Conservation (phyloP, 2,113 vertebrate species). For the Loxodonta africana region DNA sequence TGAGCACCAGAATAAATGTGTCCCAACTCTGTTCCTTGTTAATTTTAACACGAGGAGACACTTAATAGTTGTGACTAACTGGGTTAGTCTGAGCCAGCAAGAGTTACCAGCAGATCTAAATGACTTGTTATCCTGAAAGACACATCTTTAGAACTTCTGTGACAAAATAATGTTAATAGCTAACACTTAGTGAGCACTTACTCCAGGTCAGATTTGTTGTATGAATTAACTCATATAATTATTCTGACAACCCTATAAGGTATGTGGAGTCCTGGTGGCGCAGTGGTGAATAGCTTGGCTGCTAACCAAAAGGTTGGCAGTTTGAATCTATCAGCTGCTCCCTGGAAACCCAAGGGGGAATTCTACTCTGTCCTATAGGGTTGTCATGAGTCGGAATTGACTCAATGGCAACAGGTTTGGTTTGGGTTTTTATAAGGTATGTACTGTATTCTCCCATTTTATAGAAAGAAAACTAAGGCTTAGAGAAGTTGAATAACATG, state of each 20-base stretch:
- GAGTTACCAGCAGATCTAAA: background rate
- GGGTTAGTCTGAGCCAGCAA: background rate
- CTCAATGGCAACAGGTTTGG: too few relatives aligned
- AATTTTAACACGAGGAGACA: accelerated
- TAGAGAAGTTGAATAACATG: background rate
- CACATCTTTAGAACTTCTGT: background rate
- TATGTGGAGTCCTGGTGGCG: background rate
- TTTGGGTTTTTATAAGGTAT: background rate
- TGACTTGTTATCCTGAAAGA: background rate
- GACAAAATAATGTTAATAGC: background rate
- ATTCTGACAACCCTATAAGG: background rate
- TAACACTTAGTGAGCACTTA: background rate
- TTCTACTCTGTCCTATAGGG: too few relatives aligned
- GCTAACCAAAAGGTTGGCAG: too few relatives aligned
- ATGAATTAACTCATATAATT: background rate
- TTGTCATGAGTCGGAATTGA: too few relatives aligned
- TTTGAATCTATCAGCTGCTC: too few relatives aligned
- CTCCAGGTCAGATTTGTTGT: background rate
- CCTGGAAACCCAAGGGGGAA: too few relatives aligned
- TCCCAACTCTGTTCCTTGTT: background rate
- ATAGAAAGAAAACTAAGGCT: background rate
- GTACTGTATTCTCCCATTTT: background rate
- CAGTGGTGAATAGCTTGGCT: too few relatives aligned
- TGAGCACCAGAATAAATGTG: accelerated
- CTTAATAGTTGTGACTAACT: background rate